Evolutionary conservation across 2,113 vertebrate species (phyloP), one percentile per base, ranked within the genome.

Genomic region (Halichoeres trimaculatus): DNA sequence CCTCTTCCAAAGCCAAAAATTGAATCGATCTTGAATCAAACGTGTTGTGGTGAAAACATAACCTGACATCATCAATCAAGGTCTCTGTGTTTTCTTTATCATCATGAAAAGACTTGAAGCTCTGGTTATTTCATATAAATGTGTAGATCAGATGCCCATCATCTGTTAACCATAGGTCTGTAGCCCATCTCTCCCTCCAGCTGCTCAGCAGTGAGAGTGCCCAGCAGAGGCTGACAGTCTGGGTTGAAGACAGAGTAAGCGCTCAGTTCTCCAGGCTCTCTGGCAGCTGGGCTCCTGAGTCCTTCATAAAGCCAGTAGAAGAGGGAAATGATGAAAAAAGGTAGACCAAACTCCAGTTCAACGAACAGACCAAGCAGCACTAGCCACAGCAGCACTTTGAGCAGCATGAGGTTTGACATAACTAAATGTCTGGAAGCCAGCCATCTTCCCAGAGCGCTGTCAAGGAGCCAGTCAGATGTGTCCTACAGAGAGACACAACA

Each of bases 201-300:
- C 89, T 99, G 97, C 85, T 97, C 96, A 1, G 96, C 96, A 0
- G 95, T 97, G 70, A 99, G 93, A 2, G 95, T 88, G 14, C 97
- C 98, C 75, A 96, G 84, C 76, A 99, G 94, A 54, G 97, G 91
- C 78, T 95, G 89, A 50, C 97, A 99, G 78, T 96, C 94, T 0
- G 96, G 98, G 76, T 99, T 99, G 90, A 98, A 98, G 7, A 98
- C 97, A 0, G 98, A 99, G 78, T 99, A 98, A 16, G 98, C 97
- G 0, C 98, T 98, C 74, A 94, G 86, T 85, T 98, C 96, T 51
- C 96, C 96, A 1, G 83, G 93, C 57, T 90, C 80, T 13, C 90
- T 93, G 26, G 91, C 88, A 19, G 68, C 83, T 0, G 96, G 95
- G 72, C 90, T 92, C 4, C 95, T 94, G 1, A 94, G 95, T 58